Percentiles rank a stretch among this genome's conserved stretches.
phyloP scores from a whole-genome alignment of 2,888 invertebrate genomes.

The Rhopalosiphum nymphaeae region DNA sequence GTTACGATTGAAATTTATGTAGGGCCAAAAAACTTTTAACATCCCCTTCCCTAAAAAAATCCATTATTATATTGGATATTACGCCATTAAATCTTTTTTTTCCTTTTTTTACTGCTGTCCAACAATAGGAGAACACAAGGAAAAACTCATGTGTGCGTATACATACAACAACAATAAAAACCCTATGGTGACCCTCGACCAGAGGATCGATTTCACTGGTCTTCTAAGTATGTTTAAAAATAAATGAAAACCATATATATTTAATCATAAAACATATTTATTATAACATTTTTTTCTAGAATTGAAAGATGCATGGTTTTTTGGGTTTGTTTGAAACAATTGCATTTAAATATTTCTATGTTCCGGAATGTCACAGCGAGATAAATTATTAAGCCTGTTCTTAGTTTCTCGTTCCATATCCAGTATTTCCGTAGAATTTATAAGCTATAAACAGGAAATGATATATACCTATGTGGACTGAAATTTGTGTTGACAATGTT shows the following conservation, averaged over 20 bases:
- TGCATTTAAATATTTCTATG: conserved; percentile 32
- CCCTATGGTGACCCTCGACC: conserved; percentile 30
- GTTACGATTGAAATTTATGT: conserved; percentile 59
- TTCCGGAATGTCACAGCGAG: neutral
- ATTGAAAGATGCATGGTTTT: neutral
- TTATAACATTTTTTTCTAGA: conserved; percentile 41
- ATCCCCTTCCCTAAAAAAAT: neutral
- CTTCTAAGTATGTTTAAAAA: conserved; percentile 56
- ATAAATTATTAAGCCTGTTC: conserved; percentile 50
- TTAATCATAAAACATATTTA: conserved; percentile 41
- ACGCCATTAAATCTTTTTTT: conserved; percentile 59
- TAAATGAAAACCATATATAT: conserved; percentile 46
- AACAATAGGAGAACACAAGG: conserved; percentile 49
- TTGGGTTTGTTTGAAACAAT: neutral
- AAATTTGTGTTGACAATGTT: conserved; percentile 48
- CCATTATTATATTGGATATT: conserved; percentile 60
- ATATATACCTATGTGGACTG: conserved; percentile 25
- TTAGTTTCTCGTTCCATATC: neutral
- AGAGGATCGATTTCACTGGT: conserved; percentile 39
- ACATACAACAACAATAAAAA: conserved; percentile 50
- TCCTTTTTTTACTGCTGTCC: conserved; percentile 38
- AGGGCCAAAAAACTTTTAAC: conserved; percentile 54
- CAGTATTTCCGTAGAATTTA: conserved; percentile 27
- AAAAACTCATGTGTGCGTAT: conserved; percentile 37
- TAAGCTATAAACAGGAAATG: conserved; percentile 15